Evolutionary conservation across 2,797 vertebrate genomes (phyloP).

Genomic region (Chelon labrosus): DNA sequence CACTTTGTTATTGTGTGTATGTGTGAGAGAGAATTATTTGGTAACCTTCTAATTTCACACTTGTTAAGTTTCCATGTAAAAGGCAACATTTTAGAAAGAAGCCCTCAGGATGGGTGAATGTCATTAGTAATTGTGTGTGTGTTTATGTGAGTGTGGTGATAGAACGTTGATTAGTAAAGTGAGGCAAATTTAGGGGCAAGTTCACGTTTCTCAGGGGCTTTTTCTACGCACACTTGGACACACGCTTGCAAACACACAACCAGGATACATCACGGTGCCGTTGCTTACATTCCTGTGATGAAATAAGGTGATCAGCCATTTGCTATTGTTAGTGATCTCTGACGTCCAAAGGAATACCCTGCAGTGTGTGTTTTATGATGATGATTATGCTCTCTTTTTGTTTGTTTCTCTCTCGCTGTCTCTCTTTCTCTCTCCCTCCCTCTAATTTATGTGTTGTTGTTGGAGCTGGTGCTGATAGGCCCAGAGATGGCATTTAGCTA

Average conservation of each 20-base stretch:
- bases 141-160: constrained; percentile 44
- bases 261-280: constrained; percentile 13
- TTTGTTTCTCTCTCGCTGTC: constrained; percentile 33
- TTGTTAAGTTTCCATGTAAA: constrained; percentile 86
- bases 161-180: constrained; percentile 51
- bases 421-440: neutral
- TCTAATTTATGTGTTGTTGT: constrained; percentile 81
- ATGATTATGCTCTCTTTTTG: constrained; percentile 59
- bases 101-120: constrained; percentile 75
- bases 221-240: constrained; percentile 25
- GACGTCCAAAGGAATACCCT: constrained; percentile 39
- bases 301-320: constrained; percentile 62
- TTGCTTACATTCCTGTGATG: constrained; percentile 45
- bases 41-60: constrained; percentile 88
- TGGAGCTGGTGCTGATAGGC: constrained; percentile 78
- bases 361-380: constrained; percentile 53
- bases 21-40: constrained; percentile 68
- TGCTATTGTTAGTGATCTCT: constrained; percentile 33
- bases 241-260: constrained; percentile 16
- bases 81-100: constrained; percentile 80
- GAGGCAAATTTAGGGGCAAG: constrained; percentile 43
- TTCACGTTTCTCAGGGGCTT: constrained; percentile 23
- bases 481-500: constrained; percentile 86
- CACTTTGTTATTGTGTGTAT: constrained; percentile 54
- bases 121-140: constrained; percentile 66